These are phyloP conservation scores for Oscheius onirici DNA, from an alignment of 2,888 invertebrate genomes.

Conservation along the genomic window DNA sequence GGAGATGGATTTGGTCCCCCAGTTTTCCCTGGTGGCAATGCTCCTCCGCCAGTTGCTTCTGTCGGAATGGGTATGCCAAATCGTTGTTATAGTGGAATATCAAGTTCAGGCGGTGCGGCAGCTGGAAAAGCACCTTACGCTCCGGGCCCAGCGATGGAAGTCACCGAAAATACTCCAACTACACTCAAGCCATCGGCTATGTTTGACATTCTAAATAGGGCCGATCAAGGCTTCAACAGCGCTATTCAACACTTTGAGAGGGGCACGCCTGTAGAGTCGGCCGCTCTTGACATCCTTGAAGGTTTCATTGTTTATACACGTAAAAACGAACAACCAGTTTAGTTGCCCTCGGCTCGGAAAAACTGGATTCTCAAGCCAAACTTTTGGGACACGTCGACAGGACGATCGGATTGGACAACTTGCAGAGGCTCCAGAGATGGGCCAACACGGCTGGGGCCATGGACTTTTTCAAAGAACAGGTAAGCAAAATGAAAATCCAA, in stretches of 20 bases:
- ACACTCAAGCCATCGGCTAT: slow-evolving; percentile 68
- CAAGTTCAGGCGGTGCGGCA: slow-evolving; percentile 59
- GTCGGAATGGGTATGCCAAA: slow-evolving; percentile 42
- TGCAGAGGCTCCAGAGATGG: slow-evolving; percentile 70
- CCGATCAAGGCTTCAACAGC: slow-evolving; percentile 70
- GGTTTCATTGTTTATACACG: slow-evolving; percentile 26
- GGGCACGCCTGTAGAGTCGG: slow-evolving; percentile 69
- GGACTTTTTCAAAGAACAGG: slow-evolving; percentile 70
- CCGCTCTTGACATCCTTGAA: slow-evolving; percentile 69
- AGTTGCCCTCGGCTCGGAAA: slow-evolving; percentile 68
- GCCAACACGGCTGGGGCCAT: slow-evolving; percentile 71
- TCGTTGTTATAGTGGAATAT: neutral
- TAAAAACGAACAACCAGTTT: slow-evolving; percentile 3
- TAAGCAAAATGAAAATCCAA: slow-evolving; percentile 21
- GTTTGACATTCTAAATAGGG: slow-evolving; percentile 65
- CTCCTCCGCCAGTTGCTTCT: slow-evolving; percentile 63
- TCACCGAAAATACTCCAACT: slow-evolving; percentile 59
- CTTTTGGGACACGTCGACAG: slow-evolving; percentile 69
- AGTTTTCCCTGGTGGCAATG: slow-evolving; percentile 62
- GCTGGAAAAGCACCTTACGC: slow-evolving; percentile 63
- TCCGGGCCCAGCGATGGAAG: slow-evolving; percentile 31
- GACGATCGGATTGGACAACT: slow-evolving; percentile 69
- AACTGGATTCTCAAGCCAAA: slow-evolving; percentile 69
- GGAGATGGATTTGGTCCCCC: slow-evolving; percentile 70
- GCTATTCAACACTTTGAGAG: slow-evolving; percentile 69